These are phyloP conservation scores for Amblyopsis hoosieri DNA, from an alignment of 2,797 vertebrate genomes.

Conservation along the genomic window DNA sequence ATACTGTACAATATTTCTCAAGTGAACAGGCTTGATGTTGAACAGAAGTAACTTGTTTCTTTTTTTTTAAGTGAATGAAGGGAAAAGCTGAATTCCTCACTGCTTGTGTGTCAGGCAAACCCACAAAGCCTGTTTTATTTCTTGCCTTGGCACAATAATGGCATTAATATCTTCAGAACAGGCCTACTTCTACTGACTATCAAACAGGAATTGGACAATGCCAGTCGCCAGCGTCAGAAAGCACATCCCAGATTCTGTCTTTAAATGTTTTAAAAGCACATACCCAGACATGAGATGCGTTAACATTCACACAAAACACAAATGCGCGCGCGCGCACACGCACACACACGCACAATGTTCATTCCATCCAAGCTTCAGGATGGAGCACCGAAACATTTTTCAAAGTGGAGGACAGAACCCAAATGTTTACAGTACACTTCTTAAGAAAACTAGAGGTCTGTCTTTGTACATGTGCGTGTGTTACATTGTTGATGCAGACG, in stretches of 20 bases:
- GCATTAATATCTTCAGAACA: slow-evolving; percentile 43
- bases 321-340: not conserved
- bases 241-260: slow-evolving; percentile 53
- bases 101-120: slow-evolving; percentile 32
- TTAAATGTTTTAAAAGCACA: slow-evolving; percentile 19
- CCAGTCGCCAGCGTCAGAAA: slow-evolving; percentile 13
- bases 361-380: slow-evolving; percentile 7
- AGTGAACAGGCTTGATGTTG: slow-evolving; percentile 26
- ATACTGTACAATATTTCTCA: slow-evolving; percentile 32
- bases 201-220: slow-evolving; percentile 7
- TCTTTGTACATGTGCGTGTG: slow-evolving; percentile 13
- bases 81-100: slow-evolving; percentile 37
- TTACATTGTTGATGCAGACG: slow-evolving; percentile 52
- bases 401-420: slow-evolving; percentile 22
- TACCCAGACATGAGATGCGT: slow-evolving; percentile 6
- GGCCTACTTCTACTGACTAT: slow-evolving; percentile 23
- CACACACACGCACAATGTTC: slow-evolving; percentile 5
- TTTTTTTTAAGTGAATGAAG: slow-evolving; percentile 9
- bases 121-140: slow-evolving; percentile 54
- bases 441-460: not conserved
- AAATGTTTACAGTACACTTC: slow-evolving; percentile 15
- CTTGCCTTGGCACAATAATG: slow-evolving; percentile 48
- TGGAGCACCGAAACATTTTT: slow-evolving; percentile 29
- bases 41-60: slow-evolving; percentile 37
- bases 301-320: not conserved